Percentiles rank a stretch among this genome's conserved stretches.
phyloP scores from a whole-genome alignment of 2,797 vertebrate genomes.

The Garrulus glandarius region DNA sequence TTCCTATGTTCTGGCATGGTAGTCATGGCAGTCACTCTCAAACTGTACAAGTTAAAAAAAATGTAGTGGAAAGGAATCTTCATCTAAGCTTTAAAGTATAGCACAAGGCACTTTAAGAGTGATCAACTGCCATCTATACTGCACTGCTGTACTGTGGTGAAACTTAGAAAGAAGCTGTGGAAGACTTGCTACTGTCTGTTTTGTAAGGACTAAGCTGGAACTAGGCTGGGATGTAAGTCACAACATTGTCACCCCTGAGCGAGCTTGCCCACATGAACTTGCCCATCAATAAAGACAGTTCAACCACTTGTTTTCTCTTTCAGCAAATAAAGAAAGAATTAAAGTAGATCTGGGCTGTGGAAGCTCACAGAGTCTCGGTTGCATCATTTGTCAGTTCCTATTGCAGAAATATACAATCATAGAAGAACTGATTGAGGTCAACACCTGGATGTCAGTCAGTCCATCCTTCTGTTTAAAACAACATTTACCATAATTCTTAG shows the following conservation, averaged over 20 bases:
- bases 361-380: not conserved
- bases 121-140: not conserved
- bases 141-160: not conserved
- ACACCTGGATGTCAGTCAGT: not conserved
- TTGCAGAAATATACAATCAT: not conserved
- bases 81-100: not conserved
- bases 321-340: not conserved
- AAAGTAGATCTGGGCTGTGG: not conserved
- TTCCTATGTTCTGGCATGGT: not conserved
- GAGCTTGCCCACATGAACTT: not conserved
- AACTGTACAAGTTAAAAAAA: not conserved
- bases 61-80: not conserved
- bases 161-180: not conserved
- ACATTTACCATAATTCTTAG: not conserved
- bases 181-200: not conserved
- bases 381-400: not conserved
- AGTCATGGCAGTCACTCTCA: not conserved
- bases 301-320: not conserved
- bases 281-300: not conserved
- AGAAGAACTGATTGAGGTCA: not conserved
- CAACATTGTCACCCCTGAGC: not conserved
- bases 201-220: not conserved
- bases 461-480: not conserved
- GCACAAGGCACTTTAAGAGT: not conserved
- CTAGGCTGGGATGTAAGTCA: not conserved